Conservation (phyloP, 2,888 invertebrate species). For the Malachius bipustulatus region DNA sequence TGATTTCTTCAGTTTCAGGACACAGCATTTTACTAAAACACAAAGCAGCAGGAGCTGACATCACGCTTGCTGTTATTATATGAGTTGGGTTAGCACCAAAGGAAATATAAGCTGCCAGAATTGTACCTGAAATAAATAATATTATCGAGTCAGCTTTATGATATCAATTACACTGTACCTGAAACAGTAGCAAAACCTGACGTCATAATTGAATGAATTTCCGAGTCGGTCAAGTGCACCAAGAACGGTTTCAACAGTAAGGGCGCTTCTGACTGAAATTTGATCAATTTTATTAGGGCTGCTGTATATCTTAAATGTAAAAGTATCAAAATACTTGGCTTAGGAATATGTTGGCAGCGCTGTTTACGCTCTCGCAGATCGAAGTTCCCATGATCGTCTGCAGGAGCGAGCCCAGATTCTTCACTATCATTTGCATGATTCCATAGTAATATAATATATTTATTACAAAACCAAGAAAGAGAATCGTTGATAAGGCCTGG, state of each 20-base stretch:
- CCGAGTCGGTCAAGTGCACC: conserved; percentile 73
- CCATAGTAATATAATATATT: conserved; percentile 84
- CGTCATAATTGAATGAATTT: conserved; percentile 86
- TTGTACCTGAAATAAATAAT: conserved; percentile 51
- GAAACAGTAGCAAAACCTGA: conserved; percentile 94
- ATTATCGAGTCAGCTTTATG: neutral
- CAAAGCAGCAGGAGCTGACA: conserved; percentile 91
- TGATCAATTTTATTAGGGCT: conserved; percentile 3
- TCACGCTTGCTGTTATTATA: conserved; percentile 84
- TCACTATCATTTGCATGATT: conserved; percentile 73
- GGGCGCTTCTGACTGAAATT: conserved; percentile 74
- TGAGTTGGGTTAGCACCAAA: conserved; percentile 84
- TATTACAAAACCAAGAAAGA: conserved; percentile 86
- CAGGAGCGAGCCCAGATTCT: conserved; percentile 68
- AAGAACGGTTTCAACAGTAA: conserved; percentile 81
- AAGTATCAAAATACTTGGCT: conserved; percentile 59
- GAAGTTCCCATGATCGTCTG: conserved; percentile 70
- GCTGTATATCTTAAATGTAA: neutral
- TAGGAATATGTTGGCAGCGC: conserved; percentile 87
- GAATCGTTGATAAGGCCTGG: conserved; percentile 77
- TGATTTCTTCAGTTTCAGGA: conserved; percentile 78
- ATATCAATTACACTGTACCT: conserved; percentile 43
- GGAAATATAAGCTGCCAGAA: conserved; percentile 82
- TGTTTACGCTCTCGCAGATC: conserved; percentile 86
- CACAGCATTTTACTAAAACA: conserved; percentile 82